These are phyloP conservation scores for Calosoma granatense DNA, from an alignment of 1,140 invertebrate species.

Conservation along the genomic window DNA sequence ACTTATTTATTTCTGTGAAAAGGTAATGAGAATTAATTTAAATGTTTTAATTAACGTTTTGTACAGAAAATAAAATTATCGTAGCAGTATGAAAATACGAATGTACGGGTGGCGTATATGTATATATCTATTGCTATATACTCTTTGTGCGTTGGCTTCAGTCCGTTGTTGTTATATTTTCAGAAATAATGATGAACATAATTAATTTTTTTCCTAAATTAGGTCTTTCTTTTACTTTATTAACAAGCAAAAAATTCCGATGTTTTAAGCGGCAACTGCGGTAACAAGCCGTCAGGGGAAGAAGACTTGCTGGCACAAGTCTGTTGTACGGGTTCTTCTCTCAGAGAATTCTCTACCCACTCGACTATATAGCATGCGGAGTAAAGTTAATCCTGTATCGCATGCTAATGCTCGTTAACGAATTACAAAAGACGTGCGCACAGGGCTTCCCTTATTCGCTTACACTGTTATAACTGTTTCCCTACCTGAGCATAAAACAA, in stretches of 20 bases:
- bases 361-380: neutral
- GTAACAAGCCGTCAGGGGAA: neutral
- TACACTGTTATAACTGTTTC: too few species aligned
- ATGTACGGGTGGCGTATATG: neutral
- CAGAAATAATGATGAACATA: constrained; percentile 7
- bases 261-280: neutral
- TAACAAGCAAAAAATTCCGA: constrained; percentile 2
- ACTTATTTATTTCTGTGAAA: neutral
- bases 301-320: neutral
- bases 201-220: constrained; percentile 8
- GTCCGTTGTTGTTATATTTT: neutral
- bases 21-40: constrained; percentile 3
- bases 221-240: constrained; percentile 1
- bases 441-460: neutral
- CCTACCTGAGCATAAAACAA: too few species aligned
- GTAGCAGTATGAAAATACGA: neutral
- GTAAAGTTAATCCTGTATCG: neutral
- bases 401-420: constrained; percentile 3
- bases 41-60: constrained; percentile 6
- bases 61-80: neutral
- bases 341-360: neutral
- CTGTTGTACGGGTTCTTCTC: neutral
- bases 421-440: neutral
- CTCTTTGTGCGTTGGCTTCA: neutral
- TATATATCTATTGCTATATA: neutral